Evolutionary conservation across 2,888 invertebrate genomes (phyloP), one percentile per base, ranked within the genome.

Genomic region (Ormyrus nitidulus): DNA sequence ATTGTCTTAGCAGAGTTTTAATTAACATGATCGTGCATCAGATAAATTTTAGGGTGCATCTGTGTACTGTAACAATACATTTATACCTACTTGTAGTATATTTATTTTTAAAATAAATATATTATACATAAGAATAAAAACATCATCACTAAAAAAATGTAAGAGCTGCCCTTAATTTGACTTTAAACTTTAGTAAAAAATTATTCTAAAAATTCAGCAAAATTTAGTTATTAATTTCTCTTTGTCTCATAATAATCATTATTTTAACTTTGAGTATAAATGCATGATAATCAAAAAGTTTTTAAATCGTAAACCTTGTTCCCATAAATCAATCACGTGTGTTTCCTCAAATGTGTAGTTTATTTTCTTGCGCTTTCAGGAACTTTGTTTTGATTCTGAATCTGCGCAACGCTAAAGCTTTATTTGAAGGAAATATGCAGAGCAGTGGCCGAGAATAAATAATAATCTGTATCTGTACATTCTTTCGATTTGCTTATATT

Each of bases 81-180:
- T 76, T 79, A 80, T 79, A 77, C 61, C 53, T 69, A 77, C 59
- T 19, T 79, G 77, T 68, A 82, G 79, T 82, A 79, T 82, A 82
- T 82, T 82, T 82, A 82, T 82, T 82, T 82, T 81, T 19, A 82
- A 79, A 81, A 81, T 81, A 81, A 81, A 81, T 81, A 81, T 81
- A 79, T 81, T 79, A 81, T 79, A 76, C 72, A 79, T 78, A 77
- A 76, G 51, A 70, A 70, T 59, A 75, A 66, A 73, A 77, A 58
- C 19, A 53, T 46, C 59, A 13, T 70, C n/a, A 65, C 65, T 79
- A 54, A 70, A 71, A n/a, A 59, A 46, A 53, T 34, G 53, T 34
- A 70, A 54, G 66, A 62, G 6, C 34, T 71, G 51, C 53, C 61
- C 69, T 8, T 58, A 73, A 53, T 51, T 61, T 8, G 58, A 34